phyloP scores from a whole-genome alignment of 2,113 vertebrate genomes.

The Chionomys nivalis region DNA sequence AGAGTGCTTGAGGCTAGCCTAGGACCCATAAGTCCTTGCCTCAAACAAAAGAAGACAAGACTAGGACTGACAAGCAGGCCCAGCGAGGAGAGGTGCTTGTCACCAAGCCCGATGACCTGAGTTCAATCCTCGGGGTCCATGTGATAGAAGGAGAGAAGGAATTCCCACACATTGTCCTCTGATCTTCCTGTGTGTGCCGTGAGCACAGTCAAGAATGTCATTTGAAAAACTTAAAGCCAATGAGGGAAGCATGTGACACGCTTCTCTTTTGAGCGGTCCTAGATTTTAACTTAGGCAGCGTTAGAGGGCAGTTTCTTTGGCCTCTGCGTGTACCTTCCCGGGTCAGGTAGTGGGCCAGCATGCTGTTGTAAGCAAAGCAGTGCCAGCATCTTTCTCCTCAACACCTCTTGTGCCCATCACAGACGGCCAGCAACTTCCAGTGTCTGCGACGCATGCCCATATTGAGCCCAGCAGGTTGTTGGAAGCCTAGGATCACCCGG shows the following conservation, averaged over 20 bases:
- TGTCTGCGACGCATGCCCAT: no score
- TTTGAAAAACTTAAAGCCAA: background rate
- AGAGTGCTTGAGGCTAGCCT: background rate
- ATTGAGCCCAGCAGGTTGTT: rapidly evolving
- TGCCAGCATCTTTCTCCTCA: rapidly evolving
- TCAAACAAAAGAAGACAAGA: background rate
- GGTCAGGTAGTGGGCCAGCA: no score
- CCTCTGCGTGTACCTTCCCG: background rate
- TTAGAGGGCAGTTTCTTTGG: background rate
- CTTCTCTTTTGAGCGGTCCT: background rate
- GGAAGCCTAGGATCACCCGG: background rate
- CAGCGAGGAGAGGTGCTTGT: no score
- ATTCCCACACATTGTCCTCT: background rate
- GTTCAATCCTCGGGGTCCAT: background rate
- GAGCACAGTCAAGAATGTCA: background rate
- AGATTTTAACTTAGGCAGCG: background rate
- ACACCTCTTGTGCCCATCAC: background rate
- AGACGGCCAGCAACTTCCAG: rapidly evolving
- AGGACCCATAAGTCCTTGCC: background rate
- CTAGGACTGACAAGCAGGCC: background rate
- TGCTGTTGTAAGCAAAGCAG: background rate
- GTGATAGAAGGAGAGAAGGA: background rate
- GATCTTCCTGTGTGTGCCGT: background rate
- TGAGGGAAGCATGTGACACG: background rate
- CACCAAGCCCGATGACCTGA: background rate